Evolutionary conservation across 2,797 vertebrate species (phyloP).

Genomic region (Siniperca scherzeri): DNA sequence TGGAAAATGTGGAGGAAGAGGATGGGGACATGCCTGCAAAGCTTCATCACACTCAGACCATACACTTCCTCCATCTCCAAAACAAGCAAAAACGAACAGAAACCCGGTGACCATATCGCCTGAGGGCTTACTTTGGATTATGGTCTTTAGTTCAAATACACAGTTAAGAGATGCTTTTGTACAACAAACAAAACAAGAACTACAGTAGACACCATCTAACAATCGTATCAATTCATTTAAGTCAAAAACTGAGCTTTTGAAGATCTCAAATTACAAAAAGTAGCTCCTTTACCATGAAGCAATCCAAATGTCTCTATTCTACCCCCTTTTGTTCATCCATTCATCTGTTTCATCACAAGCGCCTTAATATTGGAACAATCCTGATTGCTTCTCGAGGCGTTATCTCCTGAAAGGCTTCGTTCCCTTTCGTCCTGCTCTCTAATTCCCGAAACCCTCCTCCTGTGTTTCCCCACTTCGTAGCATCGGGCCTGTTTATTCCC

Average conservation of each 20-base stretch:
- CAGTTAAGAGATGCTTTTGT: conserved; percentile 18
- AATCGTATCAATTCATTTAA: conserved; percentile 35
- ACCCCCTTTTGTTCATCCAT: conserved; percentile 49
- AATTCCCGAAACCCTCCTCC: conserved; percentile 74
- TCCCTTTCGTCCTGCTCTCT: conserved; percentile 69
- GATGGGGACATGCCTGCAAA: conserved; percentile 9
- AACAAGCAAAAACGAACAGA: conserved; percentile 22
- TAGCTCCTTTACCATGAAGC: conserved; percentile 33
- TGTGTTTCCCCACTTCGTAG: conserved; percentile 68
- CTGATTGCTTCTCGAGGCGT: conserved; percentile 64
- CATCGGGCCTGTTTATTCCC: conserved; percentile 74
- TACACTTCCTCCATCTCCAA: conserved; percentile 41
- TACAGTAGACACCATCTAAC: not conserved
- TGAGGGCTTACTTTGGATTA: conserved; percentile 11
- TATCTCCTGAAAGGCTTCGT: conserved; percentile 71
- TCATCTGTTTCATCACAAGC: conserved; percentile 68
- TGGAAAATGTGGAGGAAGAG: conserved; percentile 36
- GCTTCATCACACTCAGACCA: conserved; percentile 11
- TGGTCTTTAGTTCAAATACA: conserved; percentile 26
- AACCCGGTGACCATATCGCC: not conserved
- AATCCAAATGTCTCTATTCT: conserved; percentile 41
- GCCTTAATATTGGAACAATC: conserved; percentile 71
- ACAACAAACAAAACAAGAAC: conserved; percentile 34
- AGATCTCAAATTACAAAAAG: conserved; percentile 36
- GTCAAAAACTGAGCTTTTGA: conserved; percentile 44